Evolutionary conservation across 2,888 invertebrate genomes (phyloP).

Genomic region (Escarpia spicata): DNA sequence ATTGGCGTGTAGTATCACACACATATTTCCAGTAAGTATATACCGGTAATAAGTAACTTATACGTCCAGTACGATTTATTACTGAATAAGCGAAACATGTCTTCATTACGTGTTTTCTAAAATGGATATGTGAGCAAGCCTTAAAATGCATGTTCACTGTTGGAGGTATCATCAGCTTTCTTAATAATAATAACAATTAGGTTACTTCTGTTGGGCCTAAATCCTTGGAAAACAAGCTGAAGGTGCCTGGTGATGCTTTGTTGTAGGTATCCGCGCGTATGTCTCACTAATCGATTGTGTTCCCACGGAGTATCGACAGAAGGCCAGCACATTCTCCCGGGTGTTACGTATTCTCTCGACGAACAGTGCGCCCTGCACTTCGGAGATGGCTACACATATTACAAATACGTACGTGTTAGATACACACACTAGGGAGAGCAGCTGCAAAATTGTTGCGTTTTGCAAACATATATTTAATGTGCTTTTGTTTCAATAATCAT

Average conservation of each 20-base stretch:
- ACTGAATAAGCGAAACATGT: too few relatives aligned
- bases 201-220: too few relatives aligned
- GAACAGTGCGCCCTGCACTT: constrained; percentile 1
- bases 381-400: neutral
- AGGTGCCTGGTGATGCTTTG: neutral
- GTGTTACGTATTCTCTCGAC: neutral
- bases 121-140: too few relatives aligned
- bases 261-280: neutral
- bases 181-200: too few relatives aligned
- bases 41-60: too few relatives aligned
- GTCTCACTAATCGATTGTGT: neutral
- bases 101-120: too few relatives aligned
- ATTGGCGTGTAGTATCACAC: too few relatives aligned
- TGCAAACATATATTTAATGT: neutral
- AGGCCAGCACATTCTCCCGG: neutral
- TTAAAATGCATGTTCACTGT: too few relatives aligned
- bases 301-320: neutral
- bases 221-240: too few relatives aligned
- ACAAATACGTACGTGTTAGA: neutral
- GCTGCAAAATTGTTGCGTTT: neutral
- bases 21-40: too few relatives aligned
- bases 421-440: neutral
- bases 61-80: too few relatives aligned
- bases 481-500: neutral
- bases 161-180: too few relatives aligned